Percentiles rank a stretch among this genome's conserved stretches.
phyloP scores from a whole-genome alignment of 2,888 invertebrate species.

The Acronicta aceris region DNA sequence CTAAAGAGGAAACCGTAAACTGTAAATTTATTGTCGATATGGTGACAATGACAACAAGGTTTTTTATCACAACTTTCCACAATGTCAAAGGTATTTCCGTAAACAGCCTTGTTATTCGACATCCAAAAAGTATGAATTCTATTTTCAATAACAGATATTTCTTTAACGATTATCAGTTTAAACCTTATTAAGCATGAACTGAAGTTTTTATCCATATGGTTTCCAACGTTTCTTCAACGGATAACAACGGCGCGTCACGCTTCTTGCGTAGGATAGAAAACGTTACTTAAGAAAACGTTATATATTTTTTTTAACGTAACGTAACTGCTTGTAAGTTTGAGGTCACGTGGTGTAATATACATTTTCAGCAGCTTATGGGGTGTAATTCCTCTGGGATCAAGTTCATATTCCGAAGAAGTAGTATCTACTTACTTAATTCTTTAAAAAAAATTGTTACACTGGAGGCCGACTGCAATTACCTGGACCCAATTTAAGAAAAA shows the following conservation, averaged over 20 bases:
- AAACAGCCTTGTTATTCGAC: neutral
- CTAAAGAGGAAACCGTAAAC: no score
- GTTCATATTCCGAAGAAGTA: no score
- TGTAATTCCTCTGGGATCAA: no score
- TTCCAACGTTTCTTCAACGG: conserved; percentile 40
- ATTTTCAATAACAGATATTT: neutral
- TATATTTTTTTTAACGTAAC: conserved; percentile 16
- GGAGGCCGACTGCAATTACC: no score
- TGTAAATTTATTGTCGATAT: no score
- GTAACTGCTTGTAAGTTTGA: neutral
- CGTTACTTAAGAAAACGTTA: conserved; percentile 27
- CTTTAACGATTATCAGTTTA: neutral
- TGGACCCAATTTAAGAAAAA: no score
- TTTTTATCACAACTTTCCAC: neutral
- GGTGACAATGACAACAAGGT: neutral
- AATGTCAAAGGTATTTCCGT: neutral
- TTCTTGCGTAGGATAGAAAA: conserved; percentile 16
- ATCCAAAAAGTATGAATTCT: neutral
- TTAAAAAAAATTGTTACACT: no score
- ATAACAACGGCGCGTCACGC: conserved; percentile 44
- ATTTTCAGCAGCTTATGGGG: neutral
- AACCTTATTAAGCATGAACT: conserved; percentile 28
- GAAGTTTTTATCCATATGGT: conserved; percentile 33
- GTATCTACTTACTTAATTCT: no score
- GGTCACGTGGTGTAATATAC: neutral